phyloP scores from a whole-genome alignment of 2,797 vertebrate species.

The Octomys mimax region DNA sequence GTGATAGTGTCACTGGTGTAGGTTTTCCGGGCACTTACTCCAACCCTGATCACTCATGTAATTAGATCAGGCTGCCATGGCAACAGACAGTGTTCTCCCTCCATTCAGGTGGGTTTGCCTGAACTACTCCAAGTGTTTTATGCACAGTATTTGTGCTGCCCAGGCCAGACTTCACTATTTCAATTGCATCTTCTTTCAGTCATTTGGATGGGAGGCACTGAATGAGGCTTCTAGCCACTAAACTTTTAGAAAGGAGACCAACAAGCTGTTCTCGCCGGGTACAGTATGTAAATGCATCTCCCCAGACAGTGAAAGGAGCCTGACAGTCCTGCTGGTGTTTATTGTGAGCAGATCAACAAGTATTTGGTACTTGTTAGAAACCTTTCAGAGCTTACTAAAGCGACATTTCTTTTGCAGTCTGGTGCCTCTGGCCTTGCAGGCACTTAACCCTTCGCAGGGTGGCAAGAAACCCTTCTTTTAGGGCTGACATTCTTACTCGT shows the following conservation, averaged over 20 bases:
- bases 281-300: constrained; percentile 72
- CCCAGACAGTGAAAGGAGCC: constrained; percentile 72
- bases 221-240: constrained; percentile 72
- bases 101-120: constrained; percentile 90
- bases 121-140: constrained; percentile 79
- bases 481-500: background rate
- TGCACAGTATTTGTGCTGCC: constrained; percentile 56
- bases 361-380: constrained; percentile 82
- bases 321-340: constrained; percentile 74
- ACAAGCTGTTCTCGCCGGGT: constrained; percentile 58
- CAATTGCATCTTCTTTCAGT: constrained; percentile 63
- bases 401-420: constrained; percentile 81
- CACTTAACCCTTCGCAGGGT: constrained; percentile 82
- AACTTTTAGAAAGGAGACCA: constrained; percentile 76
- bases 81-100: constrained; percentile 90
- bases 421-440: constrained; percentile 21
- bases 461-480: background rate
- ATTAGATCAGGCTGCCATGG: constrained; percentile 92
- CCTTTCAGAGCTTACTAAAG: constrained; percentile 73
- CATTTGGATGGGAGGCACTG: constrained; percentile 63
- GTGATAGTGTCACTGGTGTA: constrained; percentile 88
- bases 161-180: constrained; percentile 68
- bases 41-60: constrained; percentile 90
- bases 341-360: constrained; percentile 84
- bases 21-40: constrained; percentile 88